These are phyloP conservation scores for Siphamia tubifer DNA, from an alignment of 2,113 vertebrate genomes.

Conservation along the genomic window DNA sequence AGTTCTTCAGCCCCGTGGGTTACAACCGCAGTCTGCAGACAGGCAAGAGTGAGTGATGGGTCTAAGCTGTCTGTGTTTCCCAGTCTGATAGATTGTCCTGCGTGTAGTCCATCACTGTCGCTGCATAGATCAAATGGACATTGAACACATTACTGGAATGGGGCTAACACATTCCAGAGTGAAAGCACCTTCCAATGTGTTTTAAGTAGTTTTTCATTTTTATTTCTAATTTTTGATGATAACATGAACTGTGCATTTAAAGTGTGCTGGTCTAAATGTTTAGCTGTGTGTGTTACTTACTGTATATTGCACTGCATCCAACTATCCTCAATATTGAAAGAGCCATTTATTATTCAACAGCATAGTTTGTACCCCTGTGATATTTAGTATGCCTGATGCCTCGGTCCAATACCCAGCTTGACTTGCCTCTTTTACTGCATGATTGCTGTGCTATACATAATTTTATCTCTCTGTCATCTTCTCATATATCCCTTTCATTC, in stretches of 20 bases:
- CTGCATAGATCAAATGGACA: constrained; percentile 28
- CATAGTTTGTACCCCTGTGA: constrained; percentile 58
- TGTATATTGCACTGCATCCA: constrained; percentile 50
- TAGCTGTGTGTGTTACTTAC: constrained; percentile 4
- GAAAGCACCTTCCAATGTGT: too few relatives aligned
- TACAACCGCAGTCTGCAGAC: constrained; percentile 86
- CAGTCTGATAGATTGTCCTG: constrained; percentile 25
- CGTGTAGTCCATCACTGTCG: constrained; percentile 15
- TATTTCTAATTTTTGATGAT: too few relatives aligned
- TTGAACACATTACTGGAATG: neutral
- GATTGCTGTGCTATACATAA: constrained; percentile 57
- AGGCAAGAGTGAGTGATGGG: constrained; percentile 87
- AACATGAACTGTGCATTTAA: neutral
- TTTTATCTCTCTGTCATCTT: constrained; percentile 53
- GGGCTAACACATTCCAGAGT: neutral
- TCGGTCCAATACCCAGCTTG: constrained; percentile 31
- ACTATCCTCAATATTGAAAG: constrained; percentile 50
- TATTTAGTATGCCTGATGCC: constrained; percentile 47
- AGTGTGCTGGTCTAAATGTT: constrained; percentile 15
- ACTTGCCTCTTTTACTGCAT: constrained; percentile 48
- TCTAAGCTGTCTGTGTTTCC: constrained; percentile 18
- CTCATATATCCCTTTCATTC: constrained; percentile 28
- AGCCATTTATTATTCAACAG: constrained; percentile 68
- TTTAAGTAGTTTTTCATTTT: neutral
- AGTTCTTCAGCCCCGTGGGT: constrained; percentile 91